phyloP scores from a whole-genome alignment of 2,797 vertebrate genomes.

The Mastacembelus armatus region DNA sequence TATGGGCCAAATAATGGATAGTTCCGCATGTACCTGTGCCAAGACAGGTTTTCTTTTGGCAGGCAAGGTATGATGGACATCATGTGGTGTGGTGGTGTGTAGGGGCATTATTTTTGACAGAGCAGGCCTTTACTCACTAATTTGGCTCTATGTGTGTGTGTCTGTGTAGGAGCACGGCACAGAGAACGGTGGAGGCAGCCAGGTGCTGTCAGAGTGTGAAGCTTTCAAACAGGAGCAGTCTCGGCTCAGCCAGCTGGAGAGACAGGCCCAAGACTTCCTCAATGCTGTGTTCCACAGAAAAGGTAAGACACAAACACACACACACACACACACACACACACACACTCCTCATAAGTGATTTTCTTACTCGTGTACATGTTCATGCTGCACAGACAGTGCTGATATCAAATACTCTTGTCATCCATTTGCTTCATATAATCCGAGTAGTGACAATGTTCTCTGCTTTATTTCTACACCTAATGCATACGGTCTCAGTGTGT shows the following conservation, averaged over 20 bases:
- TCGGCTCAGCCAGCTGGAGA: constrained; percentile 94
- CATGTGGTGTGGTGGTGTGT: background rate
- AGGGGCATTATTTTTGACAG: background rate
- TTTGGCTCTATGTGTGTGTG: constrained; percentile 3
- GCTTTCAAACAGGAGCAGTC: constrained; percentile 92
- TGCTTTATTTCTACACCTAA: too few species aligned
- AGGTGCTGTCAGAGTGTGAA: constrained; percentile 89
- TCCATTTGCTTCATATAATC: background rate
- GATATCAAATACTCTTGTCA: background rate
- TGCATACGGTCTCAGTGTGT: too few species aligned
- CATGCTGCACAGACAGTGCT: background rate
- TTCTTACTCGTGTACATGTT: constrained; percentile 10
- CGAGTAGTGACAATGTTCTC: too few species aligned
- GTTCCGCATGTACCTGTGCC: background rate
- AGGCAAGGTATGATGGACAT: background rate
- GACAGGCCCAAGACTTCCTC: constrained; percentile 98
- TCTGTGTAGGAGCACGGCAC: constrained; percentile 86
- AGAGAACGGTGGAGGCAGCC: constrained; percentile 90
- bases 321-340: too few species aligned
- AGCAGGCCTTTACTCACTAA: background rate
- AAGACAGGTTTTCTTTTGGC: too few species aligned
- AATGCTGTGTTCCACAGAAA: constrained; percentile 99
- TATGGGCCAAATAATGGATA: background rate
- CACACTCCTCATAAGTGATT: constrained; percentile 3
- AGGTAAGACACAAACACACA: constrained; percentile 81